Evolutionary conservation across 2,797 vertebrate genomes (phyloP), one percentile per base, ranked within the genome.

Genomic region (Chrysocyon brachyurus): DNA sequence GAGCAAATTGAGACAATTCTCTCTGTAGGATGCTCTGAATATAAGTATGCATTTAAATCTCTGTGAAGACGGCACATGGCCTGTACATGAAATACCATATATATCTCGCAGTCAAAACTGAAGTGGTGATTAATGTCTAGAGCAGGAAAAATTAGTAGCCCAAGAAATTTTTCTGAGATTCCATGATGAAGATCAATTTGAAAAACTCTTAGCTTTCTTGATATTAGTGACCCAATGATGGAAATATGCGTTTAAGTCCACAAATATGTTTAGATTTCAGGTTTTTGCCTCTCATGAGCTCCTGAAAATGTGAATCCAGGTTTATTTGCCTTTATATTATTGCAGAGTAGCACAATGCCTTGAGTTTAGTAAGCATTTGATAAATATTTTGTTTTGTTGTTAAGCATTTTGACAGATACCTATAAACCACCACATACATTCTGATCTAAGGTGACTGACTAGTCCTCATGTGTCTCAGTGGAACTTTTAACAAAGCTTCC

Each of bases 231-330:
- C 8, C 9, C 19, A 84, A 14, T 75, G 81, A 81, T 54, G 49
- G 72, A 87, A 73, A 87, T 87, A 72, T 11, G 7, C 10, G 91
- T 90, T 14, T 36, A 87, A 91, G 54, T 94, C 52, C 24, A 88
- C 19, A 92, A 75, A 72, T 84, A 83, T 21, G 24, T 86, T 91
- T 78, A 56, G 15, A 90, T 28, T 70, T 73, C 78, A 63, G 3
- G 6, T 91, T 93, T 94, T 84, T 94, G 56, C 54, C 59, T 91
- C 83, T 83, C 17, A 36, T 72, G 31, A 94, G 57, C 66, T 81
- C 24, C 28, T 21, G 79, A 81, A 70, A 64, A 16, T 22, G 12
- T 68, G 26, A 89, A 16, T 10, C 7, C 33, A 21, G 31, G 12
- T 83, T 92, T 83, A 59, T 46, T 57, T 95, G 66, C 24, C 61